Evolutionary conservation across 2,113 vertebrate genomes (phyloP).

Genomic region (Chascanopsetta lugubris): DNA sequence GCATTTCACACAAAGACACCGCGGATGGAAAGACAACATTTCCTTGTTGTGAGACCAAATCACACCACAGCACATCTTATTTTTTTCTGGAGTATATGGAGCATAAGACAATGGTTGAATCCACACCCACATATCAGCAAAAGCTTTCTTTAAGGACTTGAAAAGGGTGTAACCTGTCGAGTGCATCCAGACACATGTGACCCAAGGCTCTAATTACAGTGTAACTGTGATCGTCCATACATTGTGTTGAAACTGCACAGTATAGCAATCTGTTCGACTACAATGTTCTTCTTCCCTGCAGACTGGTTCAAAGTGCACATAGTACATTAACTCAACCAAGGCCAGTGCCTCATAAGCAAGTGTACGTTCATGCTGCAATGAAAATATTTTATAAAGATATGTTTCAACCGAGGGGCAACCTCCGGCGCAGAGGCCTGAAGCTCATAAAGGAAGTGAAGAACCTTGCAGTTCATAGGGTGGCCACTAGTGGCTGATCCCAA

Average conservation of each 20-base stretch:
- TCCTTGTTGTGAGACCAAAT: conserved; percentile 38
- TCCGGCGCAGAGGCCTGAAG: no score
- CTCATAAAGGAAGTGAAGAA: no score
- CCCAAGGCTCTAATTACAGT: conserved; percentile 59
- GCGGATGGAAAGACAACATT: conserved; percentile 9
- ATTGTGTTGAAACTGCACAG: conserved; percentile 26
- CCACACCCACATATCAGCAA: conserved; percentile 59
- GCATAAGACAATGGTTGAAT: conserved; percentile 65
- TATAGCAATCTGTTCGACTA: conserved; percentile 15
- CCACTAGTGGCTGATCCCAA: no score
- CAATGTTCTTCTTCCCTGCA: conserved; percentile 21
- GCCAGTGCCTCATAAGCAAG: conserved; percentile 41
- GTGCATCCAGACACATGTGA: conserved; percentile 35
- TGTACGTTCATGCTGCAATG: conserved; percentile 32
- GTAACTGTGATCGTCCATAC: conserved; percentile 44
- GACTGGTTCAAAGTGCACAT: conserved; percentile 27
- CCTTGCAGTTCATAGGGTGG: no score
- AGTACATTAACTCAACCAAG: conserved; percentile 24
- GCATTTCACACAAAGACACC: background rate
- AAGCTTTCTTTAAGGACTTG: conserved; percentile 62
- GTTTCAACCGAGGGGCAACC: no score
- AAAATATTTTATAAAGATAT: conserved; percentile 10
- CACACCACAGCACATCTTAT: conserved; percentile 41
- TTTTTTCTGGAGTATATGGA: conserved; percentile 62
- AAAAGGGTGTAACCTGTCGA: conserved; percentile 47